Evolutionary conservation across 1,140 invertebrate species (phyloP).

Genomic region (Apis florea): DNA sequence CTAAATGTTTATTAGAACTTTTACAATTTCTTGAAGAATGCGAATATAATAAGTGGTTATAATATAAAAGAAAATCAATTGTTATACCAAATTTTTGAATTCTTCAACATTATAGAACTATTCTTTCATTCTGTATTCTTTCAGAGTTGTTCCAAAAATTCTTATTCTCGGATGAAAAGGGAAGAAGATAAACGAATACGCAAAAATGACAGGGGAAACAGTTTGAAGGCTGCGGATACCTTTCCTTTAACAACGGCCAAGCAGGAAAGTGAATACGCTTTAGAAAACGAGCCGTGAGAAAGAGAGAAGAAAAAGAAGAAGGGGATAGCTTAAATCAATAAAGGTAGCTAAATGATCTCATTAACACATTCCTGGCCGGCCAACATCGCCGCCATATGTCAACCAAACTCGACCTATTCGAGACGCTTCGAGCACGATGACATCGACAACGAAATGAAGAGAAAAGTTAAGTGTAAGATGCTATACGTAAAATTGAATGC

Average conservation of each 20-base stretch:
- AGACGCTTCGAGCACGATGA: slow-evolving; percentile 64
- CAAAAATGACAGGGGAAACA: not conserved
- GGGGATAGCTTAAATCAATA: slow-evolving; percentile 56
- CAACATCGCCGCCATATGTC: slow-evolving; percentile 73
- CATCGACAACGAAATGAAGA: slow-evolving; percentile 64
- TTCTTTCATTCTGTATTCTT: too few species aligned
- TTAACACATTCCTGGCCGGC: slow-evolving; percentile 78
- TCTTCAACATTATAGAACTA: too few species aligned
- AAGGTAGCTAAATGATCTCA: slow-evolving; percentile 78
- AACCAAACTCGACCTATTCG: slow-evolving; percentile 68
- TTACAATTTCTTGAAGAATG: too few species aligned
- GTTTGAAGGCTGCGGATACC: not conserved
- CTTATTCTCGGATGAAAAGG: too few species aligned
- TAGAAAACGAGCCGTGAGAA: too few species aligned
- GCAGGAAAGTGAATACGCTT: not conserved
- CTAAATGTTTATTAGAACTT: too few species aligned
- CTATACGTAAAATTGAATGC: too few species aligned
- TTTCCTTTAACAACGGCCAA: slow-evolving; percentile 14
- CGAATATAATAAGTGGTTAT: too few species aligned
- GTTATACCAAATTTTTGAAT: too few species aligned
- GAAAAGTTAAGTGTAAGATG: too few species aligned
- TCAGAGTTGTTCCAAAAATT: too few species aligned
- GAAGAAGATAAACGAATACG: not conserved
- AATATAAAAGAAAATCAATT: too few species aligned
- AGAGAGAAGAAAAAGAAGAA: not conserved